A percentile compares a stretch with the other conserved stretches of the same genome.
phyloP scores from a whole-genome alignment of 2,888 invertebrate genomes.

The Agrochola lychnidis region DNA sequence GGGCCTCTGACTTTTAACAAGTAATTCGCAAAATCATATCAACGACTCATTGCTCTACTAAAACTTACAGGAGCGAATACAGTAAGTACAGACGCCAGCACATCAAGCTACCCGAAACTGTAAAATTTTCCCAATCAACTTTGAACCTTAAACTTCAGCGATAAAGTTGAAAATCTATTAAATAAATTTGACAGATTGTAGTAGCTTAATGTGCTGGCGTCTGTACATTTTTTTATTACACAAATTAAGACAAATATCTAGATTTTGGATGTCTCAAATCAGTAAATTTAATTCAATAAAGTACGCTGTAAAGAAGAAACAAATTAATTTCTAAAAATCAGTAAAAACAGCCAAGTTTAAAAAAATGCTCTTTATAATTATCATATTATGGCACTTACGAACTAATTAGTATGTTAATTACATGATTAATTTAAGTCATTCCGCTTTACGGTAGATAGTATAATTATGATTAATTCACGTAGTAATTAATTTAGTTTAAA shows the following conservation, averaged over 20 bases:
- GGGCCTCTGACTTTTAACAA: no score
- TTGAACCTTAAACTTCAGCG: no score
- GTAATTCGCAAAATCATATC: neutral
- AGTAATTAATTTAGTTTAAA: slow-evolving; percentile 13
- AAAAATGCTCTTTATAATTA: slow-evolving; percentile 15
- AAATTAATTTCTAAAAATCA: neutral
- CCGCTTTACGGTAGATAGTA: slow-evolving; percentile 18
- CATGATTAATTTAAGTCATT: slow-evolving; percentile 44
- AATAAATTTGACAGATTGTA: no score
- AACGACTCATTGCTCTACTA: slow-evolving; percentile 3
- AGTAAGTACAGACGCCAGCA: no score
- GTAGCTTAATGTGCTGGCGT: no score
- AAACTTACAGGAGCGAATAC: neutral
- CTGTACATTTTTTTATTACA: neutral
- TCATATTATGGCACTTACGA: slow-evolving; percentile 63
- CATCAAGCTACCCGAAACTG: no score
- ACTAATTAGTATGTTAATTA: slow-evolving; percentile 56
- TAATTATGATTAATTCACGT: slow-evolving; percentile 32
- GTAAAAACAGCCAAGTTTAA: slow-evolving; percentile 3
- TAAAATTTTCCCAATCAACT: no score
- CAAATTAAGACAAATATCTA: neutral
- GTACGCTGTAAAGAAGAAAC: neutral
- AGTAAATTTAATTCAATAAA: neutral
- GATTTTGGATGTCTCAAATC: neutral
- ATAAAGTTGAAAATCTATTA: no score